Conservation (phyloP, 2,888 invertebrate genomes). For the Rotaria sp. region DNA sequence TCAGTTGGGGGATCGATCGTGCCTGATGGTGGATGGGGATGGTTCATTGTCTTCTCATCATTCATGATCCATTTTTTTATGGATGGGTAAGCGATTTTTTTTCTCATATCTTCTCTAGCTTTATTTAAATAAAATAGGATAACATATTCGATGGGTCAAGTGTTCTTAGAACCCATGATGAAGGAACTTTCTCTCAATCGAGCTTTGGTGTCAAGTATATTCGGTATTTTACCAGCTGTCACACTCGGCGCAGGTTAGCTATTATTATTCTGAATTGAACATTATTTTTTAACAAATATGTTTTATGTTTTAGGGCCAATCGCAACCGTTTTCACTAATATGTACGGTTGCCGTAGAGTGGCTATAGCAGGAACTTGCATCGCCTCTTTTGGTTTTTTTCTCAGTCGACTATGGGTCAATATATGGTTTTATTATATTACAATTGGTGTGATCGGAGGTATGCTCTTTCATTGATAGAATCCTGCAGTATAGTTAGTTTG, state of each 20-base stretch:
- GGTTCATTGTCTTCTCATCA: slow-evolving; percentile 35
- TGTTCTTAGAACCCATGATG: not conserved
- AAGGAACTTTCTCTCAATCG: not conserved
- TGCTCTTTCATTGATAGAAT: not conserved
- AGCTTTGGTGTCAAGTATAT: not conserved
- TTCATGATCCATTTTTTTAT: slow-evolving; percentile 33
- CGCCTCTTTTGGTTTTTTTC: slow-evolving; percentile 69
- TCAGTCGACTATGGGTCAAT: slow-evolving; percentile 74
- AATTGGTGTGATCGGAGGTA: slow-evolving; percentile 79
- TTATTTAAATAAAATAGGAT: not conserved
- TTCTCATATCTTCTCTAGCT: not conserved
- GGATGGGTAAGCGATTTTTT: slow-evolving; percentile 18
- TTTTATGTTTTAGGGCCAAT: slow-evolving; percentile 70
- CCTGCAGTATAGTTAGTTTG: too few relatives aligned
- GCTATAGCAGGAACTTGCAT: slow-evolving; percentile 75
- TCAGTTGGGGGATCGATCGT: too few relatives aligned
- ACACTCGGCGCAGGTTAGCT: slow-evolving; percentile 30
- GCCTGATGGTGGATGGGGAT: slow-evolving; percentile 40
- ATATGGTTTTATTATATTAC: slow-evolving; percentile 77
- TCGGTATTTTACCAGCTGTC: slow-evolving; percentile 33
- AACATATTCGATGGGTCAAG: not conserved
- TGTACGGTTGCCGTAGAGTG: slow-evolving; percentile 81
- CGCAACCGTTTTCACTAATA: slow-evolving; percentile 85
- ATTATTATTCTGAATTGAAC: not conserved
- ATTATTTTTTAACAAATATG: not conserved